phyloP scores from a whole-genome alignment of 2,888 invertebrate genomes.

The Drosophila suboccidentalis region DNA sequence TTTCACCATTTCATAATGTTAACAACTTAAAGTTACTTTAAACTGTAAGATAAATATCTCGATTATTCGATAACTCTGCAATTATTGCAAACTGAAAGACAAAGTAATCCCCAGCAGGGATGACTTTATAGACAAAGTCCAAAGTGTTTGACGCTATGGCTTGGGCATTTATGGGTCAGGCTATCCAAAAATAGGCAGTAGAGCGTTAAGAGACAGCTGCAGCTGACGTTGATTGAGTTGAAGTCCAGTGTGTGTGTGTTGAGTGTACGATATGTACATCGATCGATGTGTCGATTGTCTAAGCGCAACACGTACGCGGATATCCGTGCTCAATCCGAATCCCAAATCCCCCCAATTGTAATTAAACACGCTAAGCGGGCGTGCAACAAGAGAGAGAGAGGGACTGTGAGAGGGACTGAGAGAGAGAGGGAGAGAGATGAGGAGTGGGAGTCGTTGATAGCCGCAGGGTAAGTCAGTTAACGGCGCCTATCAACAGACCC shows the following conservation, averaged over 20 bases:
- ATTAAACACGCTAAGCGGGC: conserved; percentile 75
- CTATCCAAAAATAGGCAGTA: conserved; percentile 42
- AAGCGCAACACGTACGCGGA: conserved; percentile 80
- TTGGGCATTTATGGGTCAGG: conserved; percentile 49
- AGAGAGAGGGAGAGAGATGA: neutral
- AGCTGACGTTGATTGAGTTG: conserved; percentile 51
- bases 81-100: neutral
- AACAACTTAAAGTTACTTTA: neutral
- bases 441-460: conserved; percentile 35
- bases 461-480: conserved; percentile 61
- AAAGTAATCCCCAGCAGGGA: neutral
- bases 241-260: conserved; percentile 19
- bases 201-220: conserved; percentile 45
- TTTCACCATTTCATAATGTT: too few species aligned
- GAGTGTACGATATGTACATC: conserved; percentile 3
- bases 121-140: conserved; percentile 2
- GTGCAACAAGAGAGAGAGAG: conserved; percentile 21
- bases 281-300: conserved; percentile 25
- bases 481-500: conserved; percentile 70
- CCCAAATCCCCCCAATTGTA: conserved; percentile 70
- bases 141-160: conserved; percentile 14
- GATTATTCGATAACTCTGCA: neutral
- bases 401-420: neutral
- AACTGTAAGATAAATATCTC: neutral
- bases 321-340: conserved; percentile 74